Percentiles rank a stretch among this genome's conserved stretches.
These are phyloP conservation scores for Atta cephalotes DNA, from an alignment of 1,140 invertebrate species.

Conservation along the genomic window DNA sequence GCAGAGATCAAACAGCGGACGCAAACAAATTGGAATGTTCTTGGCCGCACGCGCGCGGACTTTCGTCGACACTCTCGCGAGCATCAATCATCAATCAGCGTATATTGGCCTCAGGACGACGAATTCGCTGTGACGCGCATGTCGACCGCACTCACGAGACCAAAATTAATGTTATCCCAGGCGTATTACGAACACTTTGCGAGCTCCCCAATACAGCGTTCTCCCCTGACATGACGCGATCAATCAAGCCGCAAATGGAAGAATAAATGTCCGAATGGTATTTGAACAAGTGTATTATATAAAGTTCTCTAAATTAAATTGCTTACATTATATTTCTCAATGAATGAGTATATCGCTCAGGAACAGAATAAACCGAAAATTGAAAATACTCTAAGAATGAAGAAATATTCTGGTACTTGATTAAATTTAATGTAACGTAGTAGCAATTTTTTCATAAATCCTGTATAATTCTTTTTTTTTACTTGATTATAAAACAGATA, in stretches of 20 bases:
- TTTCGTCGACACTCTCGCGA: slow-evolving; percentile 59
- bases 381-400: background rate
- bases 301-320: slow-evolving; percentile 13
- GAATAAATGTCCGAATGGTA: slow-evolving; percentile 15
- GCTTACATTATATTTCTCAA: background rate
- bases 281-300: background rate
- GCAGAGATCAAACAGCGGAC: slow-evolving; percentile 52
- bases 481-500: background rate
- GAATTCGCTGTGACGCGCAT: slow-evolving; percentile 62
- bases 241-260: slow-evolving; percentile 21
- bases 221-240: slow-evolving; percentile 39
- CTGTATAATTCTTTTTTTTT: background rate
- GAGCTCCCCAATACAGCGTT: slow-evolving; percentile 27
- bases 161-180: slow-evolving; percentile 49
- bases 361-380: slow-evolving; percentile 5
- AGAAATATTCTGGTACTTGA: background rate
- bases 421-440: background rate
- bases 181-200: slow-evolving; percentile 56
- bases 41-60: slow-evolving; percentile 35
- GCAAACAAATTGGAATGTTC: slow-evolving; percentile 57
- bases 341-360: background rate
- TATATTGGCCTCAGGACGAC: slow-evolving; percentile 65
- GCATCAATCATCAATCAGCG: slow-evolving; percentile 59
- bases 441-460: background rate
- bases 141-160: slow-evolving; percentile 51